These are phyloP conservation scores for Zhengitettix transpicula DNA, from an alignment of 2,888 invertebrate genomes.

Conservation along the genomic window DNA sequence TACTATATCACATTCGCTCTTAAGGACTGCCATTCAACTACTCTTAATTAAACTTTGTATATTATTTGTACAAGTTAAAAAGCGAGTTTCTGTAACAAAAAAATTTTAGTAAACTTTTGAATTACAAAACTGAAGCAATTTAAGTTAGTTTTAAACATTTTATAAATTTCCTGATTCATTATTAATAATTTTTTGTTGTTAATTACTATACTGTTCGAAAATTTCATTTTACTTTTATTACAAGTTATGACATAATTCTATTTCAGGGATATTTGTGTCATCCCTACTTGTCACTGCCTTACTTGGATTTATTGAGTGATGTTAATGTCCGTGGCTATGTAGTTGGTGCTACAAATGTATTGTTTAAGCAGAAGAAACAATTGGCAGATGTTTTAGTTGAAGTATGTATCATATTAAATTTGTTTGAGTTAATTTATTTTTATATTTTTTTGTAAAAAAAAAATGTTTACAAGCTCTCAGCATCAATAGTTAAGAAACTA, in stretches of 20 bases:
- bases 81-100: too few relatives aligned
- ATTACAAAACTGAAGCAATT: background rate
- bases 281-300: slow-evolving; percentile 89
- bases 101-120: too few relatives aligned
- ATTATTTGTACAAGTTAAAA: too few relatives aligned
- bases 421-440: too few relatives aligned
- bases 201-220: background rate
- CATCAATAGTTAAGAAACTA: too few relatives aligned
- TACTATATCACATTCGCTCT: too few relatives aligned
- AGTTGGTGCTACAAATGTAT: slow-evolving; percentile 95
- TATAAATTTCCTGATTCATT: background rate
- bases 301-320: slow-evolving; percentile 80
- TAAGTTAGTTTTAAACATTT: background rate
- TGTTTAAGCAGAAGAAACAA: slow-evolving; percentile 89
- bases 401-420: slow-evolving; percentile 23
- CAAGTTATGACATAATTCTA: slow-evolving; percentile 4
- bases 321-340: slow-evolving; percentile 48
- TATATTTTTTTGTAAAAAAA: too few relatives aligned
- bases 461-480: too few relatives aligned
- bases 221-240: background rate
- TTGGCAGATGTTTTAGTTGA: slow-evolving; percentile 85
- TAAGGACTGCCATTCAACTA: too few relatives aligned
- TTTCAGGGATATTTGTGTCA: slow-evolving; percentile 75
- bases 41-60: too few relatives aligned
- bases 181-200: background rate